A percentile compares a stretch with the other conserved stretches of the same genome.
These are phyloP conservation scores for Cryptotermes secundus DNA, from an alignment of 1,140 invertebrate genomes.

Conservation along the genomic window DNA sequence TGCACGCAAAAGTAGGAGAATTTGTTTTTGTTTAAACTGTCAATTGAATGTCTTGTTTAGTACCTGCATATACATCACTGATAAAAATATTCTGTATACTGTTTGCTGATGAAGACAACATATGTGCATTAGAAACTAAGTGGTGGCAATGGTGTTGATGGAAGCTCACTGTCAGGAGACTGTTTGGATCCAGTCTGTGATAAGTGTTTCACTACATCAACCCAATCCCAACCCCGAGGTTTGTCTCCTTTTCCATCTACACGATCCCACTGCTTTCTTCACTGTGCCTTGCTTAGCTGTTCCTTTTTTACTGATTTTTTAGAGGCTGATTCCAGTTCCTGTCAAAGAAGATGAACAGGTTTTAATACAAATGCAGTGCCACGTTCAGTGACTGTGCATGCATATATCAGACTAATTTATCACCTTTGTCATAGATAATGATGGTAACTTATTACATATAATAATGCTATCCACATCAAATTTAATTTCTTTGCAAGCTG, in stretches of 20 bases:
- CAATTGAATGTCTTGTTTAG: not conserved
- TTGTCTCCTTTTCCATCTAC: slow-evolving; percentile 79
- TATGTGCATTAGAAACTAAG: not conserved
- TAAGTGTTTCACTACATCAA: slow-evolving; percentile 92
- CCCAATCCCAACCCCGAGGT: slow-evolving; percentile 90
- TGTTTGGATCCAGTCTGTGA: slow-evolving; percentile 74
- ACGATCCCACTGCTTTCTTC: slow-evolving; percentile 81
- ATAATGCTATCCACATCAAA: too few relatives aligned
- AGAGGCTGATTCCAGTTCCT: slow-evolving; percentile 26
- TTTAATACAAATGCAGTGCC: not conserved
- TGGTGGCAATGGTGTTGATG: slow-evolving; percentile 37
- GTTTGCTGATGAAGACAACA: not conserved
- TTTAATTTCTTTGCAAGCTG: too few relatives aligned
- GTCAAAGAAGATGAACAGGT: not conserved
- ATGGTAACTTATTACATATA: too few relatives aligned
- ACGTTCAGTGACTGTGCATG: too few relatives aligned
- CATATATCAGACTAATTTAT: too few relatives aligned
- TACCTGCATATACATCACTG: not conserved
- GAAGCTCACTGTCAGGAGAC: slow-evolving; percentile 43
- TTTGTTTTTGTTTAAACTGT: not conserved
- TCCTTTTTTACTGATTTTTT: slow-evolving; percentile 70
- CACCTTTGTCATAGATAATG: too few relatives aligned
- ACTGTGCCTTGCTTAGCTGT: slow-evolving; percentile 88
- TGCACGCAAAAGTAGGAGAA: not conserved
- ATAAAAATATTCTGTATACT: not conserved